These are phyloP conservation scores for Ophiodon elongatus DNA, from an alignment of 2,113 vertebrate genomes.

Conservation along the genomic window DNA sequence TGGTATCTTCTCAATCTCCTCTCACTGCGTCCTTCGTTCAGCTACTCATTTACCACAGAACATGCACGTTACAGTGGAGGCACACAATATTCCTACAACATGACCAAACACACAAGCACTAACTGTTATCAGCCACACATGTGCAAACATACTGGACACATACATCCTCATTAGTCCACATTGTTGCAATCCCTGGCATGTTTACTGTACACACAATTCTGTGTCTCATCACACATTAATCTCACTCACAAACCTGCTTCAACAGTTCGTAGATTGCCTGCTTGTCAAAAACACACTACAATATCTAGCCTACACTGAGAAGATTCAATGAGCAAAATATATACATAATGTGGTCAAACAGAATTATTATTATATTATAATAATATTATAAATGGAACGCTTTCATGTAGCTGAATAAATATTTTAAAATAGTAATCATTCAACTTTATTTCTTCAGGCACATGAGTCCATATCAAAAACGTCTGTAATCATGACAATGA, in stretches of 20 bases:
- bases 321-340: not conserved
- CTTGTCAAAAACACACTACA: not conserved
- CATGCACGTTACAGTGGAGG: slow-evolving; percentile 19
- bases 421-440: not conserved
- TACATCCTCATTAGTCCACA: slow-evolving; percentile 66
- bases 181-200: slow-evolving; percentile 55
- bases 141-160: slow-evolving; percentile 59
- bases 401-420: not conserved
- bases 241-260: slow-evolving; percentile 22
- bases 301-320: not conserved
- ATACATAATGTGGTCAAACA: not conserved
- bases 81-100: slow-evolving; percentile 22
- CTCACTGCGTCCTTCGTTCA: slow-evolving; percentile 30
- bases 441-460: no score
- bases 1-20: slow-evolving; percentile 24
- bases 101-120: slow-evolving; percentile 26
- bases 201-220: slow-evolving; percentile 53
- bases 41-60: slow-evolving; percentile 63
- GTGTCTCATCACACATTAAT: slow-evolving; percentile 43
- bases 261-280: not conserved
- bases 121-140: slow-evolving; percentile 51
- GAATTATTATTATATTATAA: not conserved
- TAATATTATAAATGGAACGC: not conserved
- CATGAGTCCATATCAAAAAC: no score
- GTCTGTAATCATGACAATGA: not conserved